A percentile compares a stretch with the other conserved stretches of the same genome.
These are phyloP conservation scores for Sebastes glaucus DNA, from an alignment of 2,797 vertebrate genomes.

Conservation along the genomic window DNA sequence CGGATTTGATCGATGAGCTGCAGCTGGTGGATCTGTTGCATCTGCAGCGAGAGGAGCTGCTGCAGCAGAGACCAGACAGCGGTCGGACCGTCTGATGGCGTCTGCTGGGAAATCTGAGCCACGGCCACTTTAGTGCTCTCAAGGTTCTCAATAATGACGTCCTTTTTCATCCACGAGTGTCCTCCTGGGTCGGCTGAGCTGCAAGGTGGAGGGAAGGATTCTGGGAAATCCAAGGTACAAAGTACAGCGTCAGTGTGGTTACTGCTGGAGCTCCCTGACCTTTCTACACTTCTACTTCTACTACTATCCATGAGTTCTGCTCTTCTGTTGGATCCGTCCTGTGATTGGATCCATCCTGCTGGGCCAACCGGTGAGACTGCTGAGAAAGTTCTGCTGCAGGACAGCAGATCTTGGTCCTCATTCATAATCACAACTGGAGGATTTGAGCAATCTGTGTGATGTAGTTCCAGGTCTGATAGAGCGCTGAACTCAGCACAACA, in stretches of 20 bases:
- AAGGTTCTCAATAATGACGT: slow-evolving; percentile 78
- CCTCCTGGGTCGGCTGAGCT: slow-evolving; percentile 77
- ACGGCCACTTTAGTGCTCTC: slow-evolving; percentile 79
- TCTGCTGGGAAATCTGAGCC: slow-evolving; percentile 83
- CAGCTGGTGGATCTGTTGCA: slow-evolving; percentile 90
- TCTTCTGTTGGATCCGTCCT: slow-evolving; percentile 79
- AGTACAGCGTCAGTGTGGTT: slow-evolving; percentile 75
- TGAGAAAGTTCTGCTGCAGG: slow-evolving; percentile 75
- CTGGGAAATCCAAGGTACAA: slow-evolving; percentile 87
- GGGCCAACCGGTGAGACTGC: slow-evolving; percentile 75
- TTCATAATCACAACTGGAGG: slow-evolving; percentile 89
- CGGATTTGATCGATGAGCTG: slow-evolving; percentile 90
- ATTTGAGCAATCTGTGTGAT: slow-evolving; percentile 89
- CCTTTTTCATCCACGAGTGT: too few relatives aligned
- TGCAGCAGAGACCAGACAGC: slow-evolving; percentile 87
- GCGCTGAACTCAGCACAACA: slow-evolving; percentile 90
- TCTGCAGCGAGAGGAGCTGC: slow-evolving; percentile 87
- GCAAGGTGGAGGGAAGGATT: slow-evolving; percentile 88
- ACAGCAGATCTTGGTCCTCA: slow-evolving; percentile 79
- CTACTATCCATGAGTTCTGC: slow-evolving; percentile 84
- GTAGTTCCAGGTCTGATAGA: slow-evolving; percentile 87
- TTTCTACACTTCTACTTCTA: slow-evolving; percentile 41
- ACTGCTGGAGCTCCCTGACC: slow-evolving; percentile 64
- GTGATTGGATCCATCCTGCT: slow-evolving; percentile 57
- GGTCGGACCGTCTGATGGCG: slow-evolving; percentile 35